Conservation (phyloP, 2,888 invertebrate genomes). For the Margaritifera margaritifera region DNA sequence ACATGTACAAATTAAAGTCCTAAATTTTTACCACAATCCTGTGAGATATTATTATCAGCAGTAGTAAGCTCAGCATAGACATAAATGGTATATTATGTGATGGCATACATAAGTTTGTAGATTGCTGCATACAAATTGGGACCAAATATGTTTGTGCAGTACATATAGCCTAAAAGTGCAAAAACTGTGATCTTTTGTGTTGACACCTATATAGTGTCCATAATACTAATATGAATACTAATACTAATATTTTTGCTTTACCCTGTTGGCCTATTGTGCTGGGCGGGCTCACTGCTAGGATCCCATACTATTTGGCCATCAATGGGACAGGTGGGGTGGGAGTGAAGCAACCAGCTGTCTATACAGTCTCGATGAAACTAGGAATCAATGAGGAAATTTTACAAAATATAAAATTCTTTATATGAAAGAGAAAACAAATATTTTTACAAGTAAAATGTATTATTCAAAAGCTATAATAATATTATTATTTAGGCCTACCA, state of each 20-base stretch:
- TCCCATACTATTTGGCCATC: constrained; percentile 65
- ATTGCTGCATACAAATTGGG: too few relatives aligned
- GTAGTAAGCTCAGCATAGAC: too few relatives aligned
- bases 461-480: too few relatives aligned
- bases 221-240: neutral
- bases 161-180: neutral
- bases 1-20: too few relatives aligned
- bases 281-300: constrained; percentile 12
- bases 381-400: constrained; percentile 6
- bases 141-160: too few relatives aligned
- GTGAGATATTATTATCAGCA: too few relatives aligned
- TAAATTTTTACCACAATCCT: too few relatives aligned
- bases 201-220: neutral
- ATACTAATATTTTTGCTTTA: neutral
- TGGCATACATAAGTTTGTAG: too few relatives aligned
- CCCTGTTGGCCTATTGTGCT: too few relatives aligned
- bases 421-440: neutral
- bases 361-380: constrained; percentile 72
- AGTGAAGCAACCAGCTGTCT: constrained; percentile 72
- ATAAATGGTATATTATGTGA: too few relatives aligned
- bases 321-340: constrained; percentile 70
- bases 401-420: neutral
- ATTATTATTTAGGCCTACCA: neutral
- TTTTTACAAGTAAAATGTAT: neutral
- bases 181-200: neutral